phyloP scores from a whole-genome alignment of 2,888 invertebrate genomes.

The Spisula subtruncata region DNA sequence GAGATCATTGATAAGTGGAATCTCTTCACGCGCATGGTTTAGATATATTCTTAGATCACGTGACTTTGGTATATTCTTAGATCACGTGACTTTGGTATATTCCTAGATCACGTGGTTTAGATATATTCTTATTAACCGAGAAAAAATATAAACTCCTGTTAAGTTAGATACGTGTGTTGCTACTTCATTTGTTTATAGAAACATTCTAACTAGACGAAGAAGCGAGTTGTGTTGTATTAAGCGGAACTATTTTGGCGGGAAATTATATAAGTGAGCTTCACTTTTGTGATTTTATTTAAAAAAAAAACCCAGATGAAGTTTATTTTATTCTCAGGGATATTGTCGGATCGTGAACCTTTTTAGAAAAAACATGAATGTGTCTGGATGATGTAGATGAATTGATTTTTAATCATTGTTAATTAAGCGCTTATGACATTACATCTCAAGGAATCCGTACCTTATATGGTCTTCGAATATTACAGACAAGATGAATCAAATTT shows the following conservation, averaged over 20 bases:
- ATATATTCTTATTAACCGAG: not conserved
- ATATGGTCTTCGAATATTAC: not conserved
- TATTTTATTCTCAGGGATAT: too few species aligned
- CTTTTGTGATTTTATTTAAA: not conserved
- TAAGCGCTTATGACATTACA: not conserved
- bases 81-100: too few species aligned
- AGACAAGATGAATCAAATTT: too few species aligned
- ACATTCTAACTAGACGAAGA: not conserved
- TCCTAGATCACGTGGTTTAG: not conserved
- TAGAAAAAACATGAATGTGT: not conserved
- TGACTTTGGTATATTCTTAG: not conserved
- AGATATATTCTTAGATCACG: not conserved
- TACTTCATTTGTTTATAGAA: not conserved
- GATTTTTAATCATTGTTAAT: not conserved
- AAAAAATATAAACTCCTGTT: conserved; percentile 13
- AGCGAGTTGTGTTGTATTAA: not conserved
- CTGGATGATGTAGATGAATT: not conserved
- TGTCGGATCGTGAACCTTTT: not conserved
- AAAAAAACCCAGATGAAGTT: too few species aligned
- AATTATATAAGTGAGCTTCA: not conserved
- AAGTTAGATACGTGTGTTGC: not conserved
- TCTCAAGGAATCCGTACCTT: not conserved
- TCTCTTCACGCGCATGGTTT: too few species aligned
- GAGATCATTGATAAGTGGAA: too few species aligned
- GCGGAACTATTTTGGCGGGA: not conserved